Evolutionary conservation across 1,140 invertebrate genomes (phyloP).

Genomic region (Acromyrmex heyeri): DNA sequence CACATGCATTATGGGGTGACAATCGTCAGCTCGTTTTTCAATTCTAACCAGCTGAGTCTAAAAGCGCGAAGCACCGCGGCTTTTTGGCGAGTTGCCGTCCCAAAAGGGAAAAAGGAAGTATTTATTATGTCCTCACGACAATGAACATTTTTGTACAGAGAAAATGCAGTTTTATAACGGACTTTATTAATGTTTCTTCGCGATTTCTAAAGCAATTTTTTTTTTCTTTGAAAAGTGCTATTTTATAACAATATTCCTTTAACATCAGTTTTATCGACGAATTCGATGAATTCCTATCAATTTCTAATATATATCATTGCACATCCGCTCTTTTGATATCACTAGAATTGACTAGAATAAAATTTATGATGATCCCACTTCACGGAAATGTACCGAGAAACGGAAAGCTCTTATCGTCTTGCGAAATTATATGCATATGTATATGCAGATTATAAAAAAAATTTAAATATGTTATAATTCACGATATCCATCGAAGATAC

Average conservation of each 20-base stretch:
- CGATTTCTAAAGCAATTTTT: background rate
- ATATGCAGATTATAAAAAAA: background rate
- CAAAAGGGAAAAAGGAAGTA: conserved; percentile 6
- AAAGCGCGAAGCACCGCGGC: conserved; percentile 11
- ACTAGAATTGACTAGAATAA: background rate
- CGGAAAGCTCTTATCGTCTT: background rate
- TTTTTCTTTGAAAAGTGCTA: no score
- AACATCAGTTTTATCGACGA: background rate
- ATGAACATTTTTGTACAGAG: background rate
- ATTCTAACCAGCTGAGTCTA: conserved; percentile 27
- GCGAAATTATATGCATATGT: background rate
- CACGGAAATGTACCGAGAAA: background rate
- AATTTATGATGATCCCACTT: background rate
- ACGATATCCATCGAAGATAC: no score
- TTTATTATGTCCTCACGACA: conserved; percentile 6
- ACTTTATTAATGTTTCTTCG: background rate
- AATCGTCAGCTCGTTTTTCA: conserved; percentile 41
- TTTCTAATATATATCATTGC: background rate
- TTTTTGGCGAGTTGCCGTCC: conserved; percentile 60
- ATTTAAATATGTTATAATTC: background rate
- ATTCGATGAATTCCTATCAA: background rate
- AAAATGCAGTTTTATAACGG: background rate
- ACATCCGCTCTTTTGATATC: background rate
- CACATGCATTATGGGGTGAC: conserved; percentile 21
- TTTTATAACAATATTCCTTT: background rate